These are phyloP conservation scores for Spheniscus mendiculus DNA, from an alignment of 2,113 vertebrate genomes.

Conservation along the genomic window DNA sequence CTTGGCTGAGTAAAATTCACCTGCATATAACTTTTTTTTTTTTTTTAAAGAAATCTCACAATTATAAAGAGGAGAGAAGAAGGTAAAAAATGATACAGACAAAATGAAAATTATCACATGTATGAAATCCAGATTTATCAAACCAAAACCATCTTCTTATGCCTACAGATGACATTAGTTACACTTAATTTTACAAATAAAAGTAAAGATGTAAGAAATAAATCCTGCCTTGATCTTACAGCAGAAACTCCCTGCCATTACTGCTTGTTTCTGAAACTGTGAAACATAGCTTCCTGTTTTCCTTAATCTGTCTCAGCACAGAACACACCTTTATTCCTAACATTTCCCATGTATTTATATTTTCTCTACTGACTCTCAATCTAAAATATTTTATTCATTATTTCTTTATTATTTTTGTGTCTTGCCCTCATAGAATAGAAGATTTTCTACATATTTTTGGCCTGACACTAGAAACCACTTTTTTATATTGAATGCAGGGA, in stretches of 20 bases:
- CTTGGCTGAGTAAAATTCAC: not conserved
- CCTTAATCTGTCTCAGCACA: not conserved
- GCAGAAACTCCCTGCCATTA: not conserved
- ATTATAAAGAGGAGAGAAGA: not conserved
- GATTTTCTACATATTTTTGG: not conserved
- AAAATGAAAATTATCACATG: not conserved
- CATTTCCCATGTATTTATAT: not conserved
- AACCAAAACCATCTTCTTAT: not conserved
- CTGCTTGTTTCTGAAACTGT: not conserved
- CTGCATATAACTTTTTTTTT: not conserved
- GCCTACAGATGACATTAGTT: not conserved
- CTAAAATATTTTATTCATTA: not conserved
- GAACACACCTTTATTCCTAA: not conserved
- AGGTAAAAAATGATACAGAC: not conserved
- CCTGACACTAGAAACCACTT: not conserved
- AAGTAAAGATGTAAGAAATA: not conserved
- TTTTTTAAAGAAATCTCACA: not conserved
- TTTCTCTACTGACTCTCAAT: not conserved
- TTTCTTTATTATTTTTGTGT: not conserved
- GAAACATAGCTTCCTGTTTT: not conserved
- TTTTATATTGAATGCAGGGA: not conserved
- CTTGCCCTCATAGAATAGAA: not conserved
- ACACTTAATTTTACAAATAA: not conserved
- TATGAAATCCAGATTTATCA: not conserved
- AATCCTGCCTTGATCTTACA: not conserved